Base-by-base conservation (phyloP, 2,113 vertebrate genomes). In the Dissostichus mawsoni region DNA sequence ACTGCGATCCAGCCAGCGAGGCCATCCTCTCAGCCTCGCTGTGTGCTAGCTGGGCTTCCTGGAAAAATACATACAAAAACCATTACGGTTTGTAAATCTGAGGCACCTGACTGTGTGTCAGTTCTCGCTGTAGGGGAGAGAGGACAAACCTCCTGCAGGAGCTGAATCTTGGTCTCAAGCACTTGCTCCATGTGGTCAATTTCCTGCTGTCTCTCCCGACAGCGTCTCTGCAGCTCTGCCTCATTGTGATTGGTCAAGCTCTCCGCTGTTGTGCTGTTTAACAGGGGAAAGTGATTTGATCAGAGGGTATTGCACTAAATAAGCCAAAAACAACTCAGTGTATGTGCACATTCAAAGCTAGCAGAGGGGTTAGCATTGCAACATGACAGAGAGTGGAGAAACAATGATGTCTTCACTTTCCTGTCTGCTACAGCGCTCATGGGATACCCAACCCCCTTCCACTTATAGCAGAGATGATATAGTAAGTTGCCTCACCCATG, bases 11-110 rank as follows among this genome's bases (percentile, higher is more conserved):
- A 80, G 95, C 94, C 82, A 97, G 90, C 0, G 93, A 94, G 0
- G 93, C 95, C 94, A 96, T 96, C 59, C 91, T 87, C 0, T 96
- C 95, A 0, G 95, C 96, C 90, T 97, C 96, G 3, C 88, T 94
- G 86, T 94, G 95, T 12, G 96, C 96, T 78, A 97, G 90, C 89
- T 96, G 96, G 92, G 96, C 96, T 88, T 98, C 97, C 98, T 99
- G 86, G 8, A 25, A 70, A 8, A 73, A 55, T 4, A 76, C 57
- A 69, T 66, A 69, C 13, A 36, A 1, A 66, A 48, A 41, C 13
- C 48, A 77, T 69, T 47, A 63, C 0, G 29, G 47, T 47, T 47
- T 45, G 3, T 11, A 13, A 75, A 53, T n/a, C 11, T 33, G 47
- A 18, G 3, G 2, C 13, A 14, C 17, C 1, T 52, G 29, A 29